Evolutionary conservation across 2,113 vertebrate genomes (phyloP).

Genomic region (Syrmaticus mikado): DNA sequence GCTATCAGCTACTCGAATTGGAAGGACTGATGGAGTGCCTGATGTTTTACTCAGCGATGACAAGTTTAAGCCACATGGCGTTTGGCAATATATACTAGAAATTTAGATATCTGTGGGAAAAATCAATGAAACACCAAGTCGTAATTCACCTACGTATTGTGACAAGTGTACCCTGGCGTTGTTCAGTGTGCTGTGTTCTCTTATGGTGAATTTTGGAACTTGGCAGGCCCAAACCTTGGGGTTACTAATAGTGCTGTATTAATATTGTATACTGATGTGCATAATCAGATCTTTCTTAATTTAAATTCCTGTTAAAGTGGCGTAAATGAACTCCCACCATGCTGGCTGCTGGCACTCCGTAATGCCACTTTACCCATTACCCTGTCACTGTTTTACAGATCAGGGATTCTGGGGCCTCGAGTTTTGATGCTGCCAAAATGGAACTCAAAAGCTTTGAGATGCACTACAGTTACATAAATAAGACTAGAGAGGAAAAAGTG

Average conservation of each 20-base stretch:
- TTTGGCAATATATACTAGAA: not conserved
- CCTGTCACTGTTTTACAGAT: not conserved
- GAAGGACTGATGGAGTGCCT: not conserved
- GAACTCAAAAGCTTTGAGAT: not conserved
- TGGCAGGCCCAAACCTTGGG: not conserved
- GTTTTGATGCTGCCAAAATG: not conserved
- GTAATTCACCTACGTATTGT: slow-evolving; percentile 4
- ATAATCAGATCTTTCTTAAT: not conserved
- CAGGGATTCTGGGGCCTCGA: not conserved
- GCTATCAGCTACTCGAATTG: not conserved
- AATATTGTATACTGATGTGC: not conserved
- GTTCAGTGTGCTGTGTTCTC: slow-evolving; percentile 16
- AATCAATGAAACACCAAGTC: slow-evolving; percentile 32
- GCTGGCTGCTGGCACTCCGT: not conserved
- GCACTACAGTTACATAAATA: not conserved
- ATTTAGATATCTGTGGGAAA: slow-evolving; percentile 27
- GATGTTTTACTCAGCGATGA: not conserved
- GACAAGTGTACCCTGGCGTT: slow-evolving; percentile 1
- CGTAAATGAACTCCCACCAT: not conserved
- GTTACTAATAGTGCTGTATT: slow-evolving; percentile 23
- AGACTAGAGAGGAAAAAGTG: not conserved
- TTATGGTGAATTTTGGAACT: slow-evolving; percentile 13
- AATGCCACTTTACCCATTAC: not conserved
- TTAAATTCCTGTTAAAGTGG: not conserved
- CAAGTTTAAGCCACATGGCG: not conserved